Base-by-base conservation (phyloP, 2,888 invertebrate species). In the Sarcophaga rosellei region DNA sequence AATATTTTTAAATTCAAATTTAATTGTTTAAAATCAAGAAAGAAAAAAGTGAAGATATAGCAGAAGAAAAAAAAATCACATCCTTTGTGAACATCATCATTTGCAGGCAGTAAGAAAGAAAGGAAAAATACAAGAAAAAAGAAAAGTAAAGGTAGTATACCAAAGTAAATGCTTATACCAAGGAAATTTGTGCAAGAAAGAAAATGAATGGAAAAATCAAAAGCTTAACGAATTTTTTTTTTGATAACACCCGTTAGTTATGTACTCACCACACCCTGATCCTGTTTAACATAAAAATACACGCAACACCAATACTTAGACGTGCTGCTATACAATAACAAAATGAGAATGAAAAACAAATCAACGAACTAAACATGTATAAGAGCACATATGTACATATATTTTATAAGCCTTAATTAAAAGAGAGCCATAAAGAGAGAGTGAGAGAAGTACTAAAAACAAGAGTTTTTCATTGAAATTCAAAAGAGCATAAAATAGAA, bases 211-310 rank as follows among this genome's bases (percentile, higher is more conserved):
- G 1, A 84, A 85, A 77, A 69, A 53, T 73, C 12, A 59, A 78
- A 70, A 79, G 77, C 68, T 85, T 81, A 72, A 44, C 63, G 21
- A 11, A 15, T 15, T 47, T 47, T 53, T 57, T 47, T 69, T 66
- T 63, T 61, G 57, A 61, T 61, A 77, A 66, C 75, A 53, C 53
- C 17, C 53, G 53, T 53, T 15, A 70, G 62, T 61, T 45, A 75
- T 75, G 87, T 90, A 92, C 89, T 92, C 91, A 92, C 91, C 91
- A 92, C 92, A 92, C 92, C 91, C 91, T 91, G 91, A 91, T 91
- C 90, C 91, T 91, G 90, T 89, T 89, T 88, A 81, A 77, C 86
- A 85, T 82, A 84, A 84, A 79, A 74, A 35, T 35, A 10, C 35
- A 35, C 8, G 74, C 72, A 76, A 85, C 75, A 87, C 73, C 81